These are phyloP conservation scores for Ctenosaura bakeri DNA, from an alignment of 2,797 vertebrate species.

Conservation along the genomic window DNA sequence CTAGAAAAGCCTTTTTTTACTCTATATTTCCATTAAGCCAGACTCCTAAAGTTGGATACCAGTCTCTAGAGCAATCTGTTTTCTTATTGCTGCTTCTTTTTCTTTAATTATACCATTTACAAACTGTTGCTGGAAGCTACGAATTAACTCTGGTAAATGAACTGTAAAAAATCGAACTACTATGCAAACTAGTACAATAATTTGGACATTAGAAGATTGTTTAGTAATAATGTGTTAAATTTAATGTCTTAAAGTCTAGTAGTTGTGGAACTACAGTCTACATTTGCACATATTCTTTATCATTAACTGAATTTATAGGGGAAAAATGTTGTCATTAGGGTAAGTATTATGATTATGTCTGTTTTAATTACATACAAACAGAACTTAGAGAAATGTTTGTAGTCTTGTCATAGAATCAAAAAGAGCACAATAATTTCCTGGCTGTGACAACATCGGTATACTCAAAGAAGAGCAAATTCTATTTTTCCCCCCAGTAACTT, in stretches of 20 bases:
- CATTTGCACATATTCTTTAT: constrained; percentile 58
- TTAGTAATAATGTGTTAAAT: constrained; percentile 61
- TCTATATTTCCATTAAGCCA: constrained; percentile 49
- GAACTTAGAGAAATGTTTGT: constrained; percentile 58
- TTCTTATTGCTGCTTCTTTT: constrained; percentile 54
- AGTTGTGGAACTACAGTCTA: constrained; percentile 58
- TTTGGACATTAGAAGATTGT: constrained; percentile 54
- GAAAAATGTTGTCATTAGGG: constrained; percentile 60
- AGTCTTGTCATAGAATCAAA: constrained; percentile 42
- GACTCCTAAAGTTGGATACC: constrained; percentile 49
- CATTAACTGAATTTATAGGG: constrained; percentile 62
- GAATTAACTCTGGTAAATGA: constrained; percentile 71
- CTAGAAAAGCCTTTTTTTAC: not conserved
- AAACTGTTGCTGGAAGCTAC: constrained; percentile 60
- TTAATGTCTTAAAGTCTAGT: constrained; percentile 55
- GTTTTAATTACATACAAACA: constrained; percentile 67
- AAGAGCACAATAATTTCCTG: constrained; percentile 16
- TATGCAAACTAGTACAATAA: constrained; percentile 53
- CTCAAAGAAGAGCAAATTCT: not conserved
- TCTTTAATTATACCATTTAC: constrained; percentile 60
- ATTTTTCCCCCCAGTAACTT: not conserved
- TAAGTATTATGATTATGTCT: constrained; percentile 55
- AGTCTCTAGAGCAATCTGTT: constrained; percentile 61
- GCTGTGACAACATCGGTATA: not conserved
- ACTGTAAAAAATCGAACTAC: constrained; percentile 51